These are phyloP conservation scores for Porites lobata DNA, from an alignment of 92 coral and sea anemone species.

Conservation along the genomic window DNA sequence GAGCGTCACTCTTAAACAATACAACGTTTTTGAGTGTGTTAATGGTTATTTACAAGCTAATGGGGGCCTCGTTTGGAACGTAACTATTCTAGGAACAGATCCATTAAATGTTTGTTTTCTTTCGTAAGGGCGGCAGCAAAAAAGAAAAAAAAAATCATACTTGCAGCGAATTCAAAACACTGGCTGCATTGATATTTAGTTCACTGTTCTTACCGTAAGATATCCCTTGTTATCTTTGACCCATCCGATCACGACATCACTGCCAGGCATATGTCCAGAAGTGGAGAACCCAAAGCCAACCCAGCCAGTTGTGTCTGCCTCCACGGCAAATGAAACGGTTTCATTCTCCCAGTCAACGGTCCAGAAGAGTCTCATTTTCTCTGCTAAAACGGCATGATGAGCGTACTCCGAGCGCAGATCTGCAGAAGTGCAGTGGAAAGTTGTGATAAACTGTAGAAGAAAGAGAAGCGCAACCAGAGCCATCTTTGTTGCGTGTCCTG, in stretches of 20 bases:
- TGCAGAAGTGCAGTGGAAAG: neutral
- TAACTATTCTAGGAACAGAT: too few species aligned
- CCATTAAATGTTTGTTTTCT: too few species aligned
- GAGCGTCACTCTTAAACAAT: too few species aligned
- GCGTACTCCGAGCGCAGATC: constrained; percentile 39
- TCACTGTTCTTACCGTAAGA: constrained; percentile 28
- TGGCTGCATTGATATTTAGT: too few species aligned
- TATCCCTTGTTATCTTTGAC: constrained; percentile 45
- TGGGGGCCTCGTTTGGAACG: too few species aligned
- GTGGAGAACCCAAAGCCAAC: constrained; percentile 54
- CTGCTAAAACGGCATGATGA: constrained; percentile 42
- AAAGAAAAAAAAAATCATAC: too few species aligned
- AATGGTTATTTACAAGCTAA: too few species aligned
- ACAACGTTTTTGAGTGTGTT: too few species aligned
- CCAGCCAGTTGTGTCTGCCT: constrained; percentile 55
- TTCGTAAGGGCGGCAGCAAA: too few species aligned
- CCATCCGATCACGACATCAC: constrained; percentile 31
- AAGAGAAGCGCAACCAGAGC: neutral
- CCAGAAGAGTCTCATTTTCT: constrained; percentile 47
- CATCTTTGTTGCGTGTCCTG: neutral
- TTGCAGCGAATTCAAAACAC: too few species aligned
- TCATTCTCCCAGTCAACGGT: constrained; percentile 20
- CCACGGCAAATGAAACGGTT: constrained; percentile 48
- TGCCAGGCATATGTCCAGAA: constrained; percentile 19
- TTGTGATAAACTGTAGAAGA: neutral